Conservation (phyloP, 2,113 vertebrate genomes). For the Nicator chloris region DNA sequence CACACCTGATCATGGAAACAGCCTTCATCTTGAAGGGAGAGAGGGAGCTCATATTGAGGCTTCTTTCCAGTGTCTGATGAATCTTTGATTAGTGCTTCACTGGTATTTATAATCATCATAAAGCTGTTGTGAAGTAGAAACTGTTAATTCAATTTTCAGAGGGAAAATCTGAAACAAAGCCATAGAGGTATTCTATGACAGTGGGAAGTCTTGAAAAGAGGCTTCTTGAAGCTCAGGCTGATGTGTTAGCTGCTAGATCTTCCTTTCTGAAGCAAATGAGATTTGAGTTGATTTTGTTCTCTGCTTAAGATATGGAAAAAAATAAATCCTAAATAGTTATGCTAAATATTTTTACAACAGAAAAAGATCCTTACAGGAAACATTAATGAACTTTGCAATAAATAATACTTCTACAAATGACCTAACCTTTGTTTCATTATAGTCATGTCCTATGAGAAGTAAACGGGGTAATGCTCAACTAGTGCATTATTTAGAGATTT, state of each 20-base stretch:
- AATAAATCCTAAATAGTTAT: not conserved
- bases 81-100: not conserved
- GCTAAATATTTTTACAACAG: not conserved
- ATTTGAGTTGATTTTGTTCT: not conserved
- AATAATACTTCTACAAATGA: not conserved
- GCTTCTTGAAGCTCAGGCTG: not conserved
- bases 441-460: not conserved
- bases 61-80: not conserved
- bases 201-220: not conserved
- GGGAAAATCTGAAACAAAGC: not conserved
- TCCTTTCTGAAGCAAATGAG: not conserved
- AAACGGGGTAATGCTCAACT: slow-evolving; percentile 33
- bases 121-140: slow-evolving; percentile 8
- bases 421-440: slow-evolving; percentile 12
- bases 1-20: not conserved
- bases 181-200: not conserved
- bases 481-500: slow-evolving; percentile 60
- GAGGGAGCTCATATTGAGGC: not conserved
- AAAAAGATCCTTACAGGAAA: not conserved
- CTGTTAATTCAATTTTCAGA: not conserved
- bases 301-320: not conserved
- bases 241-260: not conserved
- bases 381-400: not conserved
- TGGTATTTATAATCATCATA: not conserved
- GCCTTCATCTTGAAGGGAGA: not conserved